A percentile compares a stretch with the other conserved stretches of the same genome.
phyloP scores from a whole-genome alignment of 2,113 vertebrate genomes.

The Phaethornis superciliosus region DNA sequence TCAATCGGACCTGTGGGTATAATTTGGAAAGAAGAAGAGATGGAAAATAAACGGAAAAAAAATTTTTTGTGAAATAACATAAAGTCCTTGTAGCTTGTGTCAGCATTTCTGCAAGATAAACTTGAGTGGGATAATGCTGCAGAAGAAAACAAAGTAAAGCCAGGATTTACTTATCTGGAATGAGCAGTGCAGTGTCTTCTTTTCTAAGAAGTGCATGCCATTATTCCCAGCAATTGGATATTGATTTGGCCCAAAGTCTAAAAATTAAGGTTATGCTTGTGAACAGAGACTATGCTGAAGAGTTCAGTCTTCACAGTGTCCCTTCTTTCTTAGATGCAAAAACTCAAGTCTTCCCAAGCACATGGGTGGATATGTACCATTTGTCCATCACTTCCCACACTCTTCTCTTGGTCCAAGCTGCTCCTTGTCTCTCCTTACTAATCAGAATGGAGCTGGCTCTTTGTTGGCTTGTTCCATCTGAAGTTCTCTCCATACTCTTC shows the following conservation, averaged over 20 bases:
- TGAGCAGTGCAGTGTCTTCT: not conserved
- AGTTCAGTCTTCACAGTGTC: not conserved
- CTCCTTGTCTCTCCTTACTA: not conserved
- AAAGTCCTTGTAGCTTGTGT: not conserved
- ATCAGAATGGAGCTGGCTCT: rapidly evolving
- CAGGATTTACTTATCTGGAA: not conserved
- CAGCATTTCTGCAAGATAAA: conserved; percentile 41
- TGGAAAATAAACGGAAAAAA: not conserved
- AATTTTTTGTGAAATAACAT: conserved; percentile 30
- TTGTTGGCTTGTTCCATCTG: not conserved
- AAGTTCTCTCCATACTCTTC: not conserved
- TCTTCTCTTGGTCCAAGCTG: not conserved
- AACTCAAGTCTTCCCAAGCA: not conserved
- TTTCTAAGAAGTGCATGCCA: not conserved
- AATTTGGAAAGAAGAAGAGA: not conserved
- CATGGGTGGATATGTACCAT: rapidly evolving
- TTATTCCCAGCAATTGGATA: not conserved
- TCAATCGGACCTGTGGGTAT: conserved; percentile 15
- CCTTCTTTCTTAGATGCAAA: not conserved
- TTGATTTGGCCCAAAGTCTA: not conserved
- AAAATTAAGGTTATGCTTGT: not conserved
- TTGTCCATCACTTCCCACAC: not conserved
- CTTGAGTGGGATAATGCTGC: not conserved
- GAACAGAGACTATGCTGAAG: not conserved
- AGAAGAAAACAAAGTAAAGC: not conserved